Evolutionary conservation across 1,140 invertebrate species (phyloP), one percentile per base, ranked within the genome.

Genomic region (Papilio polytes): DNA sequence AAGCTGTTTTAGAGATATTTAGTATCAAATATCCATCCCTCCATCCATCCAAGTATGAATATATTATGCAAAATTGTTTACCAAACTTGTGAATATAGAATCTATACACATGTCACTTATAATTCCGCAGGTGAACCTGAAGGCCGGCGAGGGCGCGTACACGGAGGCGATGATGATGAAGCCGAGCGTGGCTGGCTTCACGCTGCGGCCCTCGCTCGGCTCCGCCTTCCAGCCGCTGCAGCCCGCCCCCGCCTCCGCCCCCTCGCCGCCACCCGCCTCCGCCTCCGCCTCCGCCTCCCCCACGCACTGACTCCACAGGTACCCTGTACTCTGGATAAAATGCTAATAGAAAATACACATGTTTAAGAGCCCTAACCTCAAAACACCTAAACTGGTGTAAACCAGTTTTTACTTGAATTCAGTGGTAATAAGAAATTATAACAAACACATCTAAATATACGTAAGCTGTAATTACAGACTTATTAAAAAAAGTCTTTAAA

Each of bases 171-270:
- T 89, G 83, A 82, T 88, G 80, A 87, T 93, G 88, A 93, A 93
- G 88, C 97, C 97, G 87, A 96, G 97, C 73, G 96, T 96, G 90
- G 85, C 90, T 53, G 96, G 96, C 83, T 98, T 98, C 95, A 97
- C 97, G 85, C 95, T 98, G 88, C 97, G 97, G 87, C 97, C 97
- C 79, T 98, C 97, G 89, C 96, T 97, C 82, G 97, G 97, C 82
- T 98, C 97, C 63, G 98, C 98, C 82, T 98, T 98, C 95, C 96
- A 97, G 92, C 97, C 97, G 84, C 95, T 98, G 82, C 96, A 97
- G 90, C 96, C 97, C 82, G 94, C 95, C 83, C 53, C 86, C 81
- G 15, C 80, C 74, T 48, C 46, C 46, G 46, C 95, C 81, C 90
- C 93, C 77, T 93, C 91, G 86, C 94, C 95, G 81, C 94, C 95